These are phyloP conservation scores for Tenthredo amoena DNA, from an alignment of 2,888 invertebrate species.

Conservation along the genomic window DNA sequence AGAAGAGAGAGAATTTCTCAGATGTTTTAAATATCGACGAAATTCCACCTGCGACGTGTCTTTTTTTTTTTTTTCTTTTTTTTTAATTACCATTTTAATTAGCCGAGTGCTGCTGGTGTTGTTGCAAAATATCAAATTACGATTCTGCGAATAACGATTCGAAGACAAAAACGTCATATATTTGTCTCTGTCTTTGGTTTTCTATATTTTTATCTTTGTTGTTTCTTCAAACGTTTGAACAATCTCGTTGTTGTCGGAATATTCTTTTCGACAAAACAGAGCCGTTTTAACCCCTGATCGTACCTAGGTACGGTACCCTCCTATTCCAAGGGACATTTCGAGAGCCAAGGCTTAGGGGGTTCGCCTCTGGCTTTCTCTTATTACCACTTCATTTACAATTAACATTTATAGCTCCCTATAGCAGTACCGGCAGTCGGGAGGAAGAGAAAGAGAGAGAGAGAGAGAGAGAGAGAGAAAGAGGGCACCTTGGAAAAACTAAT, in stretches of 20 bases:
- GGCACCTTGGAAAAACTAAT: constrained; percentile 76
- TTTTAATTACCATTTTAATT: constrained; percentile 36
- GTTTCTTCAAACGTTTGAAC: background rate
- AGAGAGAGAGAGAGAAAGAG: background rate
- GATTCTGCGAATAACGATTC: background rate
- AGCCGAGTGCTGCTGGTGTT: background rate
- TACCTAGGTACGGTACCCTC: background rate
- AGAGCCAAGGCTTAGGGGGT: constrained; percentile 9
- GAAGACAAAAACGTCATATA: too few species aligned
- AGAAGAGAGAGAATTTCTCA: background rate
- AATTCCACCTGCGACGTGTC: background rate
- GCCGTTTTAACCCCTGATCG: constrained; percentile 7
- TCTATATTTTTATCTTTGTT: background rate
- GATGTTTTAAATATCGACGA: constrained; percentile 5
- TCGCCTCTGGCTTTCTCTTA: constrained; percentile 66
- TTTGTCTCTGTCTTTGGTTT: too few species aligned
- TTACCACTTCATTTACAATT: constrained; percentile 78
- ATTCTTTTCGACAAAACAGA: background rate
- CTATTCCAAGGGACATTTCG: background rate
- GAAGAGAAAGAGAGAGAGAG: constrained; percentile 31
- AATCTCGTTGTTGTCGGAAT: background rate
- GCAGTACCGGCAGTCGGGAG: constrained; percentile 13
- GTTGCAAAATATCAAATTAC: background rate
- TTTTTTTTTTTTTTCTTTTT: constrained; percentile 5
- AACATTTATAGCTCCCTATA: constrained; percentile 76